Evolutionary conservation across 2,888 invertebrate species (phyloP).

Genomic region (Rhynchonema sp.): DNA sequence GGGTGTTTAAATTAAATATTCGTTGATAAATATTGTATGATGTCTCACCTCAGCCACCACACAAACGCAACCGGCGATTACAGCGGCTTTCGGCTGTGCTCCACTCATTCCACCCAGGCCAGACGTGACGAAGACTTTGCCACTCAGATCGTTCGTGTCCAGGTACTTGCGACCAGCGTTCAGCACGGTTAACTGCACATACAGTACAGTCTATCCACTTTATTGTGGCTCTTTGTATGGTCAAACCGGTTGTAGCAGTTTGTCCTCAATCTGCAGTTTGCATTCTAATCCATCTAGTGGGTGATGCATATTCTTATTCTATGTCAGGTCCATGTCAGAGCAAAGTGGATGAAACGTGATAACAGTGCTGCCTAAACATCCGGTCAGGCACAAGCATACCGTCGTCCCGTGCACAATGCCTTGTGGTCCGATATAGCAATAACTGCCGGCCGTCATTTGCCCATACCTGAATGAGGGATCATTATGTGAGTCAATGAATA

Average conservation of each 20-base stretch:
- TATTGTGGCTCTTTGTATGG: too few species aligned
- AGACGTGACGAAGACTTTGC: conserved; percentile 40
- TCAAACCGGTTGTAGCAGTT: too few species aligned
- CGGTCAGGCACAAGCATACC: conserved; percentile 29
- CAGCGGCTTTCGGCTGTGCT: conserved; percentile 44
- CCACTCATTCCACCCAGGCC: conserved; percentile 45
- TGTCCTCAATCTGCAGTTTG: too few species aligned
- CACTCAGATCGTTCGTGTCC: conserved; percentile 32
- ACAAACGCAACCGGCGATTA: conserved; percentile 42
- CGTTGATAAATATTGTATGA: too few species aligned
- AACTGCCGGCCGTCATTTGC: conserved; percentile 46
- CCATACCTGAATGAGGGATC: conserved; percentile 39
- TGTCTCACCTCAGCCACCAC: conserved; percentile 44
- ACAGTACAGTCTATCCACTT: too few species aligned
- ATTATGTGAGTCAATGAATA: too few species aligned
- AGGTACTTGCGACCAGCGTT: conserved; percentile 42
- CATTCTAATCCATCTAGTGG: too few species aligned
- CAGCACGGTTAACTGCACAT: conserved; percentile 38
- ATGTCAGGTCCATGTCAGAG: too few species aligned
- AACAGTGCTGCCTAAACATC: neutral
- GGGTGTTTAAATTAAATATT: too few species aligned
- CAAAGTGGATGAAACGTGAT: too few species aligned
- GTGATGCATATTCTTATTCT: too few species aligned
- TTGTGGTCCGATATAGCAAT: conserved; percentile 45
- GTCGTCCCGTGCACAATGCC: conserved; percentile 47